Base-by-base conservation (phyloP, 2,797 vertebrate genomes). In the Chlorospingus semifuscus region DNA sequence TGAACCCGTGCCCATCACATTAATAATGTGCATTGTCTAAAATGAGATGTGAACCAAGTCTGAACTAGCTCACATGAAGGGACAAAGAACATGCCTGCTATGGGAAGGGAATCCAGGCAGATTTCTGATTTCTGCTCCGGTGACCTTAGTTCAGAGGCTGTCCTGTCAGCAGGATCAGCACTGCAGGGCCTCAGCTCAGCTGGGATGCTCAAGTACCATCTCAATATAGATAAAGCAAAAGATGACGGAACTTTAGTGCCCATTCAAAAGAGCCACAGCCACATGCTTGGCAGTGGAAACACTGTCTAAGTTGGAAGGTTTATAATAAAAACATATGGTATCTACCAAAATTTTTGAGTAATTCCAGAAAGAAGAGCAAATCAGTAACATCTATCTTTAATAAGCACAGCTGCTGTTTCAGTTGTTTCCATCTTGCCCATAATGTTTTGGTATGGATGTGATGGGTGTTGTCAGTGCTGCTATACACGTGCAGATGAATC, bases 401-500 rank as follows among this genome's bases (percentile, higher is more conserved):
- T 29, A 65, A 61, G 22, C 21, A 52, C 3, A n/a, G 32, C 9
- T 80, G 56, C 60, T 85, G 56, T 39, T 83, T 29, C 57, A 68
- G 60, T 71, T 61, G 46, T 77, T 94, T 77, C 64, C 79, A 80
- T n/a, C 27, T 63, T 78, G 56, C 79, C 68, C 68, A 68, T 36
- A 19, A 83, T 83, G 69, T 59, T 82, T 71, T 52, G 57, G 53
- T 16, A 49, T 1, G 18, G 87, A 57, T 0, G 0, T 15, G 3
- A 37, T 64, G 87, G 85, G 46, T 85, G 89, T 42, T 88, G 76
- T 94, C 87, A 89, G 79, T 3, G 0, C 87, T 86, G 80, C 69
- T 71, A 27, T 59, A 26, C 95, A 96, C 22, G 11, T 91, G 95
- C 85, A 78, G 85, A 90, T 77, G 50, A 41, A 81, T 78, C 80